A percentile compares a stretch with the other conserved stretches of the same genome.
Conservation (phyloP, 2,113 vertebrate genomes). For the Willisornis vidua region DNA sequence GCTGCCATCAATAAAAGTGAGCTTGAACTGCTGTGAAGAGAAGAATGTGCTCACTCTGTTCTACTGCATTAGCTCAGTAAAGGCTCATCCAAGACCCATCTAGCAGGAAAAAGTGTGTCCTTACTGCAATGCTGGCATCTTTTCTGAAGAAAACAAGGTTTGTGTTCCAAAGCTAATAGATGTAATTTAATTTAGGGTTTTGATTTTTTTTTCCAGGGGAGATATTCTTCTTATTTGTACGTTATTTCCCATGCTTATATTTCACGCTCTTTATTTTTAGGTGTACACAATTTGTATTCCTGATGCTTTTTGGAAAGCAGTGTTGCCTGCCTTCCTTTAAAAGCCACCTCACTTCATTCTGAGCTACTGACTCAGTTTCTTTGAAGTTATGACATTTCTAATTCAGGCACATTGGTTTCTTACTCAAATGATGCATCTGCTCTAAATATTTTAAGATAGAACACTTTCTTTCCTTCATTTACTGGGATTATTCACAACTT, state of each 20-base stretch:
- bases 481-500: not conserved
- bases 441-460: not conserved
- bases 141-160: not conserved
- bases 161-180: not conserved
- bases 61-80: not conserved
- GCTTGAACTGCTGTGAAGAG: not conserved
- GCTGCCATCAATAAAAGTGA: not conserved
- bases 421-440: not conserved
- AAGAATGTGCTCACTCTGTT: not conserved
- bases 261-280: not conserved
- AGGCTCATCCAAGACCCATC: not conserved
- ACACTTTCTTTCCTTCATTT: not conserved
- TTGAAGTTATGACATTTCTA: conserved; percentile 11
- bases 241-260: not conserved
- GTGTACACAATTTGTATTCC: not conserved
- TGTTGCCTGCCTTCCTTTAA: not conserved
- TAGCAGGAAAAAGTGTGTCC: not conserved
- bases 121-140: not conserved
- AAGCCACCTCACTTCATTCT: not conserved
- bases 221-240: not conserved
- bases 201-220: not conserved
- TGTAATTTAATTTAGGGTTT: not conserved
- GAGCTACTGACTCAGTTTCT: conserved; percentile 22
- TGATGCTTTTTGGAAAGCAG: not conserved
- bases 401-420: not conserved